Conservation (phyloP, 2,888 invertebrate species). For the Deilephila elpenor region DNA sequence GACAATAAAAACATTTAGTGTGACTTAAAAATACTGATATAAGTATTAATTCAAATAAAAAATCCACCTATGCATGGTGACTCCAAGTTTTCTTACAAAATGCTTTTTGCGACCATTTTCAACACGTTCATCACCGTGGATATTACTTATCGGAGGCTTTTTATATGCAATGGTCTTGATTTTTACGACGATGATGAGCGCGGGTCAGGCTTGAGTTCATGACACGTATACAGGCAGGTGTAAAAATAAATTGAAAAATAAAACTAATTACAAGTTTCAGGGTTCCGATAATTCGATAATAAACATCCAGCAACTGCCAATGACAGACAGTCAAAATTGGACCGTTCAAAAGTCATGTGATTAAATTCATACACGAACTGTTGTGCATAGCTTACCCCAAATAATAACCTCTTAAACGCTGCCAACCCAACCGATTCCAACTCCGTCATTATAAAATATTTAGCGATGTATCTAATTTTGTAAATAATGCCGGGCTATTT, state of each 20-base stretch:
- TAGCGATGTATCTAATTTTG: conserved; percentile 82
- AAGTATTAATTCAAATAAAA: too few relatives aligned
- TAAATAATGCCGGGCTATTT: conserved; percentile 80
- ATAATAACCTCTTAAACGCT: conserved; percentile 66
- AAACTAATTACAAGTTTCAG: not conserved
- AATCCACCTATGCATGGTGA: too few relatives aligned
- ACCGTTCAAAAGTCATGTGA: conserved; percentile 52
- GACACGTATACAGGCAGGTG: too few relatives aligned
- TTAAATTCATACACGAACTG: conserved; percentile 53
- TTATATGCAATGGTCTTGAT: too few relatives aligned
- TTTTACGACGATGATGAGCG: too few relatives aligned
- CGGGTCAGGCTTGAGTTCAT: too few relatives aligned
- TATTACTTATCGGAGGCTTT: too few relatives aligned
- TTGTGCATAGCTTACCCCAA: conserved; percentile 58
- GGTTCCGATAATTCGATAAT: not conserved
- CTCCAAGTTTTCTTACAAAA: too few relatives aligned
- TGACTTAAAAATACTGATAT: too few relatives aligned
- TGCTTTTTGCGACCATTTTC: too few relatives aligned
- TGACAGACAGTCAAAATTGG: not conserved
- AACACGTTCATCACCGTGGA: too few relatives aligned
- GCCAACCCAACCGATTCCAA: conserved; percentile 68
- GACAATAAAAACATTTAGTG: too few relatives aligned
- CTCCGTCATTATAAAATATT: conserved; percentile 83
- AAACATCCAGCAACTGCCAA: not conserved
- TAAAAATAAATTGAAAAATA: not conserved